Evolutionary conservation across 2,797 vertebrate species (phyloP), one percentile per base, ranked within the genome.

Genomic region (Anguilla anguilla): DNA sequence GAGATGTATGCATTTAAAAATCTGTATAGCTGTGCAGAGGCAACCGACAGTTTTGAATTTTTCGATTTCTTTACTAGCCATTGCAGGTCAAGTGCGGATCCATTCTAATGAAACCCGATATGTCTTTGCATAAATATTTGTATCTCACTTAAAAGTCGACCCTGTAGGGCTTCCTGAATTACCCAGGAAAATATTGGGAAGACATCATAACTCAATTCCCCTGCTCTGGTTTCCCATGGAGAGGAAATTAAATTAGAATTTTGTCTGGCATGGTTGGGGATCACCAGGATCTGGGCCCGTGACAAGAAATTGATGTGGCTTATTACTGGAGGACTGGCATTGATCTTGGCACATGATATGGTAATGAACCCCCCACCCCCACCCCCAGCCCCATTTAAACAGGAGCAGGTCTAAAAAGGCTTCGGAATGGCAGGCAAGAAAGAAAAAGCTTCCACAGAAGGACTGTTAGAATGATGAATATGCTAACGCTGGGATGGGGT

Each of bases 91-190:
- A 95, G 94, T 92, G 91, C 86, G 89, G 91, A 93, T 93, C 94
- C 82, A 51, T 94, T 89, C 84, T 86, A 89, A 90, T 91, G 89
- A 93, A 94, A 95, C 93, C 92, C 92, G 93, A 94, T 93, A 94
- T 93, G 94, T 94, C 93, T 94, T 94, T 90, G 92, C 93, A 93
- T 94, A 95, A 96, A 95, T 94, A 94, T 95, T 96, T 95, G 93
- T 89, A 89, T 92, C 93, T 92, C 89, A 86, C 86, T 90, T 92
- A 86, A 91, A 92, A 93, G 90, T 91, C 90, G 87, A 91, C 90
- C 92, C 86, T 35, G 90, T 88, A 91, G 92, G 88, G 89, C 91
- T 90, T 87, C 89, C 85, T 84, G 94, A 94, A 95, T 94, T 92
- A 92, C 92, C 89, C 88, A 88, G 91, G 92, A 94, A 79, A 94